These are phyloP conservation scores for Gorsachius goisagi DNA, from an alignment of 2,113 vertebrate genomes.

Conservation along the genomic window DNA sequence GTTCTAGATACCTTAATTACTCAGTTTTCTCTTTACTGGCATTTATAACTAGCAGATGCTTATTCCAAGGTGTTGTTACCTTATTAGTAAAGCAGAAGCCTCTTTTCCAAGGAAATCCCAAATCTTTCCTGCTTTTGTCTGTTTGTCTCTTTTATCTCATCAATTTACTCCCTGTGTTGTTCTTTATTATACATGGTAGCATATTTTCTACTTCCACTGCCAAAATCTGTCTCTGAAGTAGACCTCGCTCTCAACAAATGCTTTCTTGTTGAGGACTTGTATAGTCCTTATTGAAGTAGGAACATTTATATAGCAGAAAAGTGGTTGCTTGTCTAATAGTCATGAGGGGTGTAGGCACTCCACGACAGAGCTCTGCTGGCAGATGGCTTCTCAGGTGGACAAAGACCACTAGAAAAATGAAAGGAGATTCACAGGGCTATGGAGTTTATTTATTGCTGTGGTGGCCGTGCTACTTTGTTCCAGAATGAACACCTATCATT, in stretches of 20 bases:
- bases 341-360: neutral
- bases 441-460: neutral
- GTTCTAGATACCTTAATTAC: neutral
- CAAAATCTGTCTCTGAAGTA: neutral
- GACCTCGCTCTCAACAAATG: neutral
- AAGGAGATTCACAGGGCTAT: neutral
- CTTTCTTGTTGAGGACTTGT: neutral
- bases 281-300: neutral
- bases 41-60: neutral
- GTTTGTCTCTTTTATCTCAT: neutral
- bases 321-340: neutral
- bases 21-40: neutral
- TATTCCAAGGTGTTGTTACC: neutral
- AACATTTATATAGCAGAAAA: neutral
- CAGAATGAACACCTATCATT: neutral
- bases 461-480: neutral
- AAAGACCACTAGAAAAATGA: neutral
- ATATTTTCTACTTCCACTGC: neutral
- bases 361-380: neutral
- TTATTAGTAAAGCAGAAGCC: neutral
- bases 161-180: neutral
- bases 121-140: neutral
- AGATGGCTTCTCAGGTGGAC: neutral
- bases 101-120: neutral
- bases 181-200: neutral